A percentile compares a stretch with the other conserved stretches of the same genome.
These are phyloP conservation scores for Calliphora vomitoria DNA, from an alignment of 2,888 invertebrate species.

Conservation along the genomic window DNA sequence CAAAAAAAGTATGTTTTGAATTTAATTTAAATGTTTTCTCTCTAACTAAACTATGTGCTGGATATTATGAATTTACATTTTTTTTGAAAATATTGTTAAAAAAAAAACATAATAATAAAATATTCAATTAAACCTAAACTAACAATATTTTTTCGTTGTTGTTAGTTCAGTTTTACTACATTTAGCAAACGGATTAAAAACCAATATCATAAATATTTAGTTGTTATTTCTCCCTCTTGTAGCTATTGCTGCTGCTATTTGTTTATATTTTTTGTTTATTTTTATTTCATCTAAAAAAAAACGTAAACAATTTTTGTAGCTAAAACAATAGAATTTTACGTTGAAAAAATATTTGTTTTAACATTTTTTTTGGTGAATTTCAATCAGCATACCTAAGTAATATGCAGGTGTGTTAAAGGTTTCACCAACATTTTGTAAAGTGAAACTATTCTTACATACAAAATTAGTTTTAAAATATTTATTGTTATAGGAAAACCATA, in stretches of 20 bases:
- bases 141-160: conserved; percentile 25
- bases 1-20: conserved; percentile 35
- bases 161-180: conserved; percentile 21
- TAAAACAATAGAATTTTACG: conserved; percentile 27
- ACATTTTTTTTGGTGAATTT: not conserved
- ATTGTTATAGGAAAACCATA: too few relatives aligned
- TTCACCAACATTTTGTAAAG: too few relatives aligned
- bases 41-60: not conserved
- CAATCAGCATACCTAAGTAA: not conserved
- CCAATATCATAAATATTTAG: conserved; percentile 63
- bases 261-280: too few relatives aligned
- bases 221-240: not conserved
- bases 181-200: conserved; percentile 60
- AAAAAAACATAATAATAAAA: conserved; percentile 35
- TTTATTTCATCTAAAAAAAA: not conserved
- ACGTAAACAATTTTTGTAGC: not conserved
- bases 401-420: not conserved
- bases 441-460: too few relatives aligned
- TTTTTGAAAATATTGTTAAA: not conserved
- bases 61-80: conserved; percentile 36
- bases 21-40: conserved; percentile 35
- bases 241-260: conserved; percentile 32
- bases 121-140: conserved; percentile 63
- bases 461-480: too few relatives aligned
- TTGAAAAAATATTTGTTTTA: conserved; percentile 15